Evolutionary conservation across 2,113 vertebrate genomes (phyloP), one percentile per base, ranked within the genome.

Genomic region (Terrapene triunguis): DNA sequence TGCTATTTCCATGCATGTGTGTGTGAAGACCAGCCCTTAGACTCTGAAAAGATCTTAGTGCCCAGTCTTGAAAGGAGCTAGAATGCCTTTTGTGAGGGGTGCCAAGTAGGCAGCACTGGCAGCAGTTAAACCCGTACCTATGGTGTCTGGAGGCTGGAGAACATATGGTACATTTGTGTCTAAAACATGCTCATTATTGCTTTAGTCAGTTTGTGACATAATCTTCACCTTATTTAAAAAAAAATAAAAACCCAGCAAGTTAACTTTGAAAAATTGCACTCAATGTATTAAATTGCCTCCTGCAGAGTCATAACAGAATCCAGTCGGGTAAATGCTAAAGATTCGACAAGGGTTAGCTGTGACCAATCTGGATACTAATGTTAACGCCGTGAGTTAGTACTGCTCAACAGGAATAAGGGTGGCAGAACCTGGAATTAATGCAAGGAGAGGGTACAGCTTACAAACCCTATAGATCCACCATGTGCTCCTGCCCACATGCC

Each of bases 261-360:
- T 69, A 35, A 57, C 14, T 91, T 88, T 86, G 32, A 6, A 93
- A 90, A 89, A 80, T 53, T 50, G n/a, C 48, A 80, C 54, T 10
- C 79, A 62, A 9, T 19, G 51, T 80, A 16, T 88, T 85, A 85
- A 47, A 80, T 24, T 19, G 7, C 79, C 11, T 82, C 13, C 38
- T 87, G 86, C 44, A 76, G 51, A 85, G 91, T 54, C 0, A 29
- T n/a, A 91, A 47, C 2, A 3, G 25, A 79, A 24, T 32, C 85
- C 0, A 1, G 93, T 35, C 32, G 17, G 32, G 35, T n/a, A n/a
- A n/a, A n/a, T 69, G 62, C 32, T 69, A 69, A n/a, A n/a, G 29
- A 69, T 19, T 69, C 16, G 35, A n/a, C 62, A 4, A 69, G 35
- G 29, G 59, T 65, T 65, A 86, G 51, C 50, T 78, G 38, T 78